Conservation (phyloP, 2,113 vertebrate genomes). For the Xerus inauris region DNA sequence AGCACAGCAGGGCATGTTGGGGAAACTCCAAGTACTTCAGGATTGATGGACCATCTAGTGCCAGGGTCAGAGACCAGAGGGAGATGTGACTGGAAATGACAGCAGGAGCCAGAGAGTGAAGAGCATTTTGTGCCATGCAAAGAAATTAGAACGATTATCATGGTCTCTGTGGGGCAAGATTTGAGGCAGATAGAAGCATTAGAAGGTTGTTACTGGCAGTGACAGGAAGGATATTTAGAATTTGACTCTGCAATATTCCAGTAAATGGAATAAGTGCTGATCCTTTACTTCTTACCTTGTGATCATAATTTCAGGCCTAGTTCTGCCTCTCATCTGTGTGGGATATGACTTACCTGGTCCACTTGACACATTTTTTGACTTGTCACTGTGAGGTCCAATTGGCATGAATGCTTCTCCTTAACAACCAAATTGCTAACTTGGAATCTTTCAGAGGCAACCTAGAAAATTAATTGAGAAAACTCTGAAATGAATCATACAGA, state of each 20-base stretch:
- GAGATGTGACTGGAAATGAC: constrained; percentile 25
- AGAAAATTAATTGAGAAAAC: constrained; percentile 7
- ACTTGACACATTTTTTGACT: not conserved
- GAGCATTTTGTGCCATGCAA: not conserved
- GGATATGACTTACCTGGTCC: not conserved
- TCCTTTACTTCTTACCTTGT: not conserved
- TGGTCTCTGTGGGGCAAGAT: not conserved
- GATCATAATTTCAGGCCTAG: not conserved
- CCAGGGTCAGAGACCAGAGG: constrained; percentile 36
- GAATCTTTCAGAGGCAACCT: not conserved
- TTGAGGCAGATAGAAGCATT: not conserved
- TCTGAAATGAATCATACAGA: not conserved
- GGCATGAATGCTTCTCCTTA: not conserved
- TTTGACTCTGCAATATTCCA: not conserved
- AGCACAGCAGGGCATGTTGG: constrained; percentile 8
- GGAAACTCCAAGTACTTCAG: constrained; percentile 55
- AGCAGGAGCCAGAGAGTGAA: constrained; percentile 16
- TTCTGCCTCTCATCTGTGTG: not conserved
- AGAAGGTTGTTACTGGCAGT: not conserved
- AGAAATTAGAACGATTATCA: constrained; percentile 24
- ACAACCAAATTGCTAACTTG: not conserved
- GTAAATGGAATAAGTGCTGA: not conserved
- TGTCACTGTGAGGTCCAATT: not conserved
- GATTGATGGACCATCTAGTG: constrained; percentile 8
- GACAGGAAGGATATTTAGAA: constrained; percentile 15